Conservation (phyloP, 1,140 invertebrate species). For the Arion vulgaris region DNA sequence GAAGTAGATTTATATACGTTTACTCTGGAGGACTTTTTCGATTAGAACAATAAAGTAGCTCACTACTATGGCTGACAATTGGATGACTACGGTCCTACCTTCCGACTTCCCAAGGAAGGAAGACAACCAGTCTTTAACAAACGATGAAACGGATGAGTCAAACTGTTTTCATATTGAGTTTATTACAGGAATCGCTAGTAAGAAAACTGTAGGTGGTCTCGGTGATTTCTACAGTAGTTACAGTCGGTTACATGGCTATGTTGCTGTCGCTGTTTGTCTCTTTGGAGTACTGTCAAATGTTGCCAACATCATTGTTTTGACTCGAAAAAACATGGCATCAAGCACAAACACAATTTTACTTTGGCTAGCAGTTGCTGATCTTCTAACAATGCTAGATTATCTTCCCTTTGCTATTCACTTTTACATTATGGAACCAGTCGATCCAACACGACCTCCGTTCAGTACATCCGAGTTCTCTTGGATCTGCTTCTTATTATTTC, state of each 20-base stretch:
- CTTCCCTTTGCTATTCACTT: constrained; percentile 85
- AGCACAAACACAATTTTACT: constrained; percentile 89
- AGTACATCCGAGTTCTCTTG: constrained; percentile 56
- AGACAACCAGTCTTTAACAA: neutral
- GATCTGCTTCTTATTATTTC: constrained; percentile 66
- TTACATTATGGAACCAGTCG: constrained; percentile 62
- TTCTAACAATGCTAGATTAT: constrained; percentile 90
- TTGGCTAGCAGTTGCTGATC: constrained; percentile 86
- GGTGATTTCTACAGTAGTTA: constrained; percentile 61
- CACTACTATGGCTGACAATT: neutral
- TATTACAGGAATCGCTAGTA: constrained; percentile 44
- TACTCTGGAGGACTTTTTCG: neutral
- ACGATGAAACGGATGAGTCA: neutral
- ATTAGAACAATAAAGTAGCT: neutral
- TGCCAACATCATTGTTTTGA: constrained; percentile 91
- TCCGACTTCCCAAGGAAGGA: neutral
- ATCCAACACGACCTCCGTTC: constrained; percentile 45
- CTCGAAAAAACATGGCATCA: constrained; percentile 87
- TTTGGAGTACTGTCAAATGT: constrained; percentile 92
- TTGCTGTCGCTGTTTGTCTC: constrained; percentile 83
- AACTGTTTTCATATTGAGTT: neutral
- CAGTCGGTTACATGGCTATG: constrained; percentile 79
- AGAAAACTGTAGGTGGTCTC: constrained; percentile 34
- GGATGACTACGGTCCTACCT: neutral
- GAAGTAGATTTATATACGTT: neutral